Base-by-base conservation (phyloP, 2,113 vertebrate species). In the Potamarius usumacintae region DNA sequence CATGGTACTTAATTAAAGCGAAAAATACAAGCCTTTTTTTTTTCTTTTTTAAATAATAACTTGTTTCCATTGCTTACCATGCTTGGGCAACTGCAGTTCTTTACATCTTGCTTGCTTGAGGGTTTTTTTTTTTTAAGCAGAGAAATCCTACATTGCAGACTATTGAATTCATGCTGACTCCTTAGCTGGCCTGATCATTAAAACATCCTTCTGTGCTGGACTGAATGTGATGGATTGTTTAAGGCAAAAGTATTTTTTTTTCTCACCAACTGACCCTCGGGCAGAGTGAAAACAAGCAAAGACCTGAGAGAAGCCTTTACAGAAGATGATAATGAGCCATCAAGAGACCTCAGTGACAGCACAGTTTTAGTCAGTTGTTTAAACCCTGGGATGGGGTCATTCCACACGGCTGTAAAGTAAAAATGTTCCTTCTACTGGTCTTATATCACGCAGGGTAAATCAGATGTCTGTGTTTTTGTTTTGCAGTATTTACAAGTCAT, bases 251-350 rank as follows among this genome's bases (percentile, higher is more conserved):
- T 18, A 10, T 48, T 48, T 72, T 74, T 48, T 30, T 72, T 72
- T 11, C 18, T 42, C 42, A 42, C 18, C 34, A 9, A 52, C 20
- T 76, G 22, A 48, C 42, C 50, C 6, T 53, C 57, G 85, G 85
- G 65, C 30, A 30, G 85, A 27, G 8, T 17, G 50, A 78, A 85
- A 69, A 52, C 14, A 78, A 87, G 30, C 25, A 53, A 27, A 27
- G 76, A 14, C 50, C 34, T 30, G 34, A 71, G 15, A 83, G 65
- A 77, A 76, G 30, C 20, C 80, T 83, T 83, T 77, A 50, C 55
- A 71, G 11, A 10, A 62, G 55, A 88, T 25, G n/a, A 11, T 84
- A 90, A 80, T 86, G 87, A 88, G 72, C 34, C 34, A 78, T 83
- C 11, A 42, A 8, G 22, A 83, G 52, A 65, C 15, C 57, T 58